Conservation (phyloP, 2,797 vertebrate genomes). For the Morus bassanus region DNA sequence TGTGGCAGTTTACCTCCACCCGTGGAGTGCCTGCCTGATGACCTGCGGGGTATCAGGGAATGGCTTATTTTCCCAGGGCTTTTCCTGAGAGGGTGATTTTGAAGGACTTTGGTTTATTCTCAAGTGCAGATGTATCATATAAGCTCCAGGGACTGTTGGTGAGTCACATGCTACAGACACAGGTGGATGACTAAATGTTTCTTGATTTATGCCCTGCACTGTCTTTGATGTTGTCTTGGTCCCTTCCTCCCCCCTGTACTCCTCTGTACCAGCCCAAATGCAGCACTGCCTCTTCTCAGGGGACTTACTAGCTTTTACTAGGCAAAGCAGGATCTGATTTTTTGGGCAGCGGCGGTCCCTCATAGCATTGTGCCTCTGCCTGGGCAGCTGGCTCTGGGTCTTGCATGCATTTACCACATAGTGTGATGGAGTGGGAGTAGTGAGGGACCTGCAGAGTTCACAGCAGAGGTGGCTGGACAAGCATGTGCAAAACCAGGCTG, state of each 20-base stretch:
- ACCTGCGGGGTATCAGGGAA: background rate
- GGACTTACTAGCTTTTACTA: background rate
- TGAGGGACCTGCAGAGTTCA: background rate
- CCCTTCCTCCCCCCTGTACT: background rate
- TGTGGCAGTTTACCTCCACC: background rate
- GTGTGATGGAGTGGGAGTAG: background rate
- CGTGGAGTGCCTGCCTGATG: background rate
- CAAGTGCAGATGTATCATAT: background rate
- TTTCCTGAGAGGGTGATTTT: background rate
- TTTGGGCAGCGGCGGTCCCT: background rate
- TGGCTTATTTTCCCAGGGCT: background rate
- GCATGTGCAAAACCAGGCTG: background rate
- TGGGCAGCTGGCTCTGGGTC: background rate
- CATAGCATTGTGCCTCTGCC: background rate
- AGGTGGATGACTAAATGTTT: background rate
- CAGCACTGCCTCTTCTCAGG: background rate
- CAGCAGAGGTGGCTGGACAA: background rate
- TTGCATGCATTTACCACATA: background rate
- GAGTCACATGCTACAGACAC: background rate
- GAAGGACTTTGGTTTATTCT: background rate
- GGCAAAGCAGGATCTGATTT: background rate
- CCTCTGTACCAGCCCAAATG: background rate
- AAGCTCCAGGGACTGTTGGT: background rate
- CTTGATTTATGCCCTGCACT: background rate
- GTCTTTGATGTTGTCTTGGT: background rate